phyloP scores from a whole-genome alignment of 2,113 vertebrate species.

The Proterorhinus semilunaris region DNA sequence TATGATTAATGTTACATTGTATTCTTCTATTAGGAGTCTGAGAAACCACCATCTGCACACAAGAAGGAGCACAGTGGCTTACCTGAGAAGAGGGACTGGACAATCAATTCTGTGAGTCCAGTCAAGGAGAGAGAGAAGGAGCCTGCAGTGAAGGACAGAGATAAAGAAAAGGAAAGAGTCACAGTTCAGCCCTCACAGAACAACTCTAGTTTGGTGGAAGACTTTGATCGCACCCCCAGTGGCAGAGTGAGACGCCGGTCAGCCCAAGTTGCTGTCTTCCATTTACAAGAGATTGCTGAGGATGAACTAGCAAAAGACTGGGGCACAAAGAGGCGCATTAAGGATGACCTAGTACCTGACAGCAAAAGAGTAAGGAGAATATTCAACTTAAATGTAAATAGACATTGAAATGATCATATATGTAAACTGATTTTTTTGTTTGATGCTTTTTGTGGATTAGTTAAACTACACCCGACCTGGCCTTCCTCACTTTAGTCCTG shows the following conservation, averaged over 20 bases:
- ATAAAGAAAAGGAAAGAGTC: conserved; percentile 45
- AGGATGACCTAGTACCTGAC: conserved; percentile 95
- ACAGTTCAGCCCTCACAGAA: conserved; percentile 66
- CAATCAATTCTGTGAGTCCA: conserved; percentile 34
- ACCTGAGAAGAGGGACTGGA: conserved; percentile 58
- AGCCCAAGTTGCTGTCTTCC: conserved; percentile 94
- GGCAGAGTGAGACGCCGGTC: conserved; percentile 92
- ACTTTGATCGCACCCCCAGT: conserved; percentile 92
- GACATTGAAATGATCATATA: not conserved
- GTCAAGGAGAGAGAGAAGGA: conserved; percentile 52
- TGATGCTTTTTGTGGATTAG: conserved; percentile 69
- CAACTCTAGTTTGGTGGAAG: conserved; percentile 67
- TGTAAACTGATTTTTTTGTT: not conserved
- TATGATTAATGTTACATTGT: conserved; percentile 4
- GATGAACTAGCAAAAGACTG: conserved; percentile 93
- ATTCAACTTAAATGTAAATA: not conserved
- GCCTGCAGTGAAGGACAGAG: conserved; percentile 54
- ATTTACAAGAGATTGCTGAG: conserved; percentile 96
- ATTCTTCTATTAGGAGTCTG: conserved; percentile 50
- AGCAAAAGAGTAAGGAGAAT: conserved; percentile 85
- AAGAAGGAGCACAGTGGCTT: conserved; percentile 51
- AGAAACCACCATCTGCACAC: conserved; percentile 39
- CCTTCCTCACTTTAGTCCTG: conserved; percentile 90
- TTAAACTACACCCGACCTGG: conserved; percentile 96
- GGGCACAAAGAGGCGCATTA: conserved; percentile 90